A percentile compares a stretch with the other conserved stretches of the same genome.
Evolutionary conservation across 2,888 invertebrate species (phyloP).

Genomic region (Patella depressa): DNA sequence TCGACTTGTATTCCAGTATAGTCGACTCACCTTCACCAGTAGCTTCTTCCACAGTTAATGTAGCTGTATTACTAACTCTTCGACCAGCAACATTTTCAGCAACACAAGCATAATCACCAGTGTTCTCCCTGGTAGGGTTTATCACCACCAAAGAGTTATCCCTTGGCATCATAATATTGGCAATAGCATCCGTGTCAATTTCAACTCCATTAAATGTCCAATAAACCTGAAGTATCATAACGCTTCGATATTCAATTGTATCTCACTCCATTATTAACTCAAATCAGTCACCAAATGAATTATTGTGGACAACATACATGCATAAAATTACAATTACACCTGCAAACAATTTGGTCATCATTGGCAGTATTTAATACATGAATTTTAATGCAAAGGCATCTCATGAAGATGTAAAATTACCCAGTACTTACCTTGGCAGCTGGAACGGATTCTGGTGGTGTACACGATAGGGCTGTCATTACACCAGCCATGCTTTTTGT

Average conservation of each 20-base stretch:
- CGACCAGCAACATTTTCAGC: constrained; percentile 6
- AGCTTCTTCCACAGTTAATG: background rate
- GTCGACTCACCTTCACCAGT: background rate
- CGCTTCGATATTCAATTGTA: no score
- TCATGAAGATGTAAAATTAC: no score
- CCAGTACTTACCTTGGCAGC: background rate
- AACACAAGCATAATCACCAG: background rate
- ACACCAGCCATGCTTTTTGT: background rate
- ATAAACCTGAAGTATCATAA: background rate
- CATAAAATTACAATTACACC: no score
- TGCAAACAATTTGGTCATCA: no score
- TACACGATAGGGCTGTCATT: background rate
- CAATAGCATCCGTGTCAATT: background rate
- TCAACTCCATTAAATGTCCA: background rate
- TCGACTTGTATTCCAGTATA: no score
- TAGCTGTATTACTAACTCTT: background rate
- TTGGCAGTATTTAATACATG: no score
- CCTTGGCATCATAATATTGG: background rate
- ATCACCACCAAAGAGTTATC: background rate
- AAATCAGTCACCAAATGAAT: no score
- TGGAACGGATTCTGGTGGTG: background rate
- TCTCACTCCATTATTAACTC: no score
- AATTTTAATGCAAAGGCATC: no score
- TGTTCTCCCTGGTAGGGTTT: background rate
- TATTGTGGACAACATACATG: no score